These are phyloP conservation scores for Balaeniceps rex DNA, from an alignment of 2,113 vertebrate species.

Conservation along the genomic window DNA sequence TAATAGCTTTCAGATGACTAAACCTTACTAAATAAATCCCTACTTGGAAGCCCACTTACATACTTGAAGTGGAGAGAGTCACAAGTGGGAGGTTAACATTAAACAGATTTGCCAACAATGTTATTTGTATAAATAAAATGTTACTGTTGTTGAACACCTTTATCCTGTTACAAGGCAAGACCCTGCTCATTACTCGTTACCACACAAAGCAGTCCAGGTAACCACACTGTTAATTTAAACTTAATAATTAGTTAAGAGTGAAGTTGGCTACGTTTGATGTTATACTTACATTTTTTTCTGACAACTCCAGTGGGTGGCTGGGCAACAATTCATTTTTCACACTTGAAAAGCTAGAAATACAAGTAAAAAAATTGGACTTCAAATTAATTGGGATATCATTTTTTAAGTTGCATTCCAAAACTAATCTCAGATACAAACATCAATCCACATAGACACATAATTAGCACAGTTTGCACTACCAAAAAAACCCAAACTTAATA, in stretches of 20 bases:
- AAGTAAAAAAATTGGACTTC: not conserved
- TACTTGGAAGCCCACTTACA: not conserved
- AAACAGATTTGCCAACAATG: not conserved
- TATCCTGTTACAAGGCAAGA: not conserved
- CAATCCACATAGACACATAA: not conserved
- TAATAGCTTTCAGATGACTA: not conserved
- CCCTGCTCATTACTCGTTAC: not conserved
- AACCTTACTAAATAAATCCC: not conserved
- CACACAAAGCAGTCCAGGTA: not conserved
- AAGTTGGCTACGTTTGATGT: not conserved
- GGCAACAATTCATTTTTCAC: conserved; percentile 92
- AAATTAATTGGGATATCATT: not conserved
- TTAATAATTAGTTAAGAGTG: not conserved
- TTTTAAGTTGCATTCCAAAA: not conserved
- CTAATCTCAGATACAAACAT: not conserved
- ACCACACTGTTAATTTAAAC: not conserved
- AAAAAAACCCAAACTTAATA: not conserved
- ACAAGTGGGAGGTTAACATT: not conserved
- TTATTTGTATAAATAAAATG: not conserved
- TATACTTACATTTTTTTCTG: conserved; percentile 92
- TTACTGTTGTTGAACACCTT: not conserved
- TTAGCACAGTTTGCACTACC: not conserved
- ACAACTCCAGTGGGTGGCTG: conserved; percentile 90
- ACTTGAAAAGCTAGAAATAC: conserved; percentile 81
- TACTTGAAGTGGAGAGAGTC: not conserved